Conservation (phyloP, 2,797 vertebrate genomes). For the Bradypodion ventrale region DNA sequence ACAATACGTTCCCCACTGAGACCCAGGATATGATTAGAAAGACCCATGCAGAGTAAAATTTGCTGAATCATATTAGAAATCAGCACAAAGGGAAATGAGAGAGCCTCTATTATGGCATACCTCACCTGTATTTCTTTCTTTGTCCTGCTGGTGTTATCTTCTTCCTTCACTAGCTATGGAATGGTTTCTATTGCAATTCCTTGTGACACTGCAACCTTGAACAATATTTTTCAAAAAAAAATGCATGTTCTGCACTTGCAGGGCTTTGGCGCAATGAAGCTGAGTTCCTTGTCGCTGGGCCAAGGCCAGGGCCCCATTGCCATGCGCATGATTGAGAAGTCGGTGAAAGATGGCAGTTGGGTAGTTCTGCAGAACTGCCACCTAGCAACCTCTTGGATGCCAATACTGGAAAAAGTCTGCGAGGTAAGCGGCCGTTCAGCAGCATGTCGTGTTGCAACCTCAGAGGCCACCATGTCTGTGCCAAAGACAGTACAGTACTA, state of each 20-base stretch:
- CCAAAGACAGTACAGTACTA: no score
- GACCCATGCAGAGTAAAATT: not conserved
- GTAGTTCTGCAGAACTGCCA: slow-evolving; percentile 93
- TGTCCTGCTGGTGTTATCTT: no score
- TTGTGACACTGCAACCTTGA: not conserved
- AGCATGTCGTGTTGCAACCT: not conserved
- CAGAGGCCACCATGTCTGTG: no score
- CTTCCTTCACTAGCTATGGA: not conserved
- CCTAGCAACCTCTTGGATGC: slow-evolving; percentile 93
- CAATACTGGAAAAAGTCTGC: slow-evolving; percentile 86
- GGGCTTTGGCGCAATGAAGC: slow-evolving; percentile 84
- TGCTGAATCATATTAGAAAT: not conserved
- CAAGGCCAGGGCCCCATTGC: slow-evolving; percentile 93
- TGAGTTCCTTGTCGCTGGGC: slow-evolving; percentile 88
- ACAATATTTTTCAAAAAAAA: no score
- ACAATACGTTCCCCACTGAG: not conserved
- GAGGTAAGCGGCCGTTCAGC: slow-evolving; percentile 79
- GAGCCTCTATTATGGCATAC: not conserved
- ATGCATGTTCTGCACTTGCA: slow-evolving; percentile 54
- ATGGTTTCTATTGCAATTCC: not conserved
- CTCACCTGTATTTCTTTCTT: not conserved
- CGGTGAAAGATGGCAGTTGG: slow-evolving; percentile 86
- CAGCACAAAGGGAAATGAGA: not conserved
- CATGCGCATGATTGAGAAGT: slow-evolving; percentile 86
- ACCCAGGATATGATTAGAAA: not conserved